Percentiles rank a stretch among this genome's conserved stretches.
Evolutionary conservation across 92 coral and sea anemone genomes (phyloP).

Genomic region (Umimayanthus chanpuru): DNA sequence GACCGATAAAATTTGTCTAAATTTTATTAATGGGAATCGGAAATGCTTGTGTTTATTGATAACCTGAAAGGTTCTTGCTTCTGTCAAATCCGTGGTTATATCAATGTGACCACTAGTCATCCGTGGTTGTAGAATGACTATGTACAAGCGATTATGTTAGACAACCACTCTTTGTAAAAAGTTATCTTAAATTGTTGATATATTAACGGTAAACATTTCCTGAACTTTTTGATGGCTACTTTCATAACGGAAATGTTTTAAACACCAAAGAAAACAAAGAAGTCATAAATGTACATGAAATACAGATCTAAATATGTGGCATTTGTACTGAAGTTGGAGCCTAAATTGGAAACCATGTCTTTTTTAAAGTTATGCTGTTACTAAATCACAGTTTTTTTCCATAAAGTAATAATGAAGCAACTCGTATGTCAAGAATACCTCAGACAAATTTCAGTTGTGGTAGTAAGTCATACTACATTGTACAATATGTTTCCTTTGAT

Average conservation of each 20-base stretch:
- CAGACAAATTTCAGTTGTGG: background rate
- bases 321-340: no score
- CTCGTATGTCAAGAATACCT: background rate
- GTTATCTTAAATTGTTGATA: slow-evolving; percentile 15
- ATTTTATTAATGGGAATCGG: slow-evolving; percentile 14
- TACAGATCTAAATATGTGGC: background rate
- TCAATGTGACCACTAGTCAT: background rate
- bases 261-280: slow-evolving; percentile 29
- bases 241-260: slow-evolving; percentile 41
- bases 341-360: background rate
- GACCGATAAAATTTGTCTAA: background rate
- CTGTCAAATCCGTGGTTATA: slow-evolving; percentile 7
- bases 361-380: background rate
- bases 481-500: no score
- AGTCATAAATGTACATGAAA: background rate
- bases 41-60: slow-evolving; percentile 30
- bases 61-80: background rate
- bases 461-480: background rate
- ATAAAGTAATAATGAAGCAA: background rate
- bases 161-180: background rate
- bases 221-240: slow-evolving; percentile 37
- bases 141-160: background rate
- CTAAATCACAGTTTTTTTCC: background rate
- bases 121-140: background rate
- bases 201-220: slow-evolving; percentile 27